Base-by-base conservation (phyloP, 2,113 vertebrate genomes). In the Cardinalis cardinalis region DNA sequence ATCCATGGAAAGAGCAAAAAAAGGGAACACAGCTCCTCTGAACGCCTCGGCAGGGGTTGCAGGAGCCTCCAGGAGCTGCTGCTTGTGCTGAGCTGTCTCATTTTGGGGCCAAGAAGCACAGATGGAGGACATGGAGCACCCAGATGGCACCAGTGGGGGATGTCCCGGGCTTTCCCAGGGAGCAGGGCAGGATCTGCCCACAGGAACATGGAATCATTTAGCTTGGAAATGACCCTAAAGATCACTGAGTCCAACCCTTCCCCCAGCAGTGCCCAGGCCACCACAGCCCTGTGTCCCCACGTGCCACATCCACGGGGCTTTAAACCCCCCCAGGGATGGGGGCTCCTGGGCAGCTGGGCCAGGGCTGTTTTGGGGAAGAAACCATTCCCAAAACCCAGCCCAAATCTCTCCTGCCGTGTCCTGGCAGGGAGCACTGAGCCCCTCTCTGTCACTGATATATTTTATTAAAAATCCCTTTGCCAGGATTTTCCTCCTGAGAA, bases 81-180 rank as follows among this genome's bases (percentile, higher is more conserved):
- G 59, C 21, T 63, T 8, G 3, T 2, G 55, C 46, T 70, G 70
- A 41, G 18, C 6, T 34, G 3, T 41, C 58, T 61, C 36, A 5
- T n/a, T 36, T 11, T 10, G 12, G 16, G 36, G n/a, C 18, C 28
- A 6, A 2, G 7, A 5, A 3, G 10, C 0, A 1, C 59, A 43
- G 40, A 4, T 3, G 43, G 10, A 17, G 74, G 75, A 36, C 48
- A 11, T 0, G 3, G 28, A 8, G 26, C 1, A 1, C 23, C 10
- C 0, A 0, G 38, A 6, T 23, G 41, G 14, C 3, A 1, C 0
- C 0, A 3, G 5, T 2, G 8, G 28, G 24, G 8, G 32, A 49
- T 63, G 34, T 2, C 53, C 70, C 5, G 0, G 23, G 40, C 19
- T 14, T 48, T 61, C 34, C 68, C 73, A 4, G 8, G 32, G 60